Base-by-base conservation (phyloP, 2,113 vertebrate species). In the Cyphomyrus plagiostoma region DNA sequence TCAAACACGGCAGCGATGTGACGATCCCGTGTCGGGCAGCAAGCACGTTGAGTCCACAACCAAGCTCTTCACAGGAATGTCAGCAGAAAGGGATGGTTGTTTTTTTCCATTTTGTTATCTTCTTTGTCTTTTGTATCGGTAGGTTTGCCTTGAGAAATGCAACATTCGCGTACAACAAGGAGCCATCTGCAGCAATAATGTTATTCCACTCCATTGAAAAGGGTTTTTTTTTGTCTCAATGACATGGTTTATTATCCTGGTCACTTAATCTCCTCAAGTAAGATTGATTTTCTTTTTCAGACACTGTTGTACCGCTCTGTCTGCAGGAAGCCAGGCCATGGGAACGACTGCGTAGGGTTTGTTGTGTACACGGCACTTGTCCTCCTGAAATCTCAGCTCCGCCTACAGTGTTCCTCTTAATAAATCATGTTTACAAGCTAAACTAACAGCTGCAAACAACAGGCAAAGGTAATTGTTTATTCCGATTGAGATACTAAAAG, bases 251-350 rank as follows among this genome's bases (percentile, higher is more conserved):
- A 93, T 95, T 94, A 94, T 95, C 93, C 93, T 93, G 93, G 94
- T 94, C 94, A 94, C 93, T 94, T 94, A 93, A 95, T 95, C 94
- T 93, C 93, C 93, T 94, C 93, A 93, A 94, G 94, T 94, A 94
- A 95, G 95, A 95, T 93, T 94, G 93, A 95, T 95, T 94, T 93
- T 93, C 92, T 93, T 90, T 94, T 95, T 94, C 93, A 94, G 89
- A 90, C 92, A 83, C 92, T 19, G 92, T 93, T 92, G 89, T 92
- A 93, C 91, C 62, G 92, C 92, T 90, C 93, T 91, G 94, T 94
- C 91, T 90, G 90, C 91, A 93, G 86, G 92, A 21, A 56, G 88
- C 89, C 88, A 88, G 94, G 91, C 93, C 94, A 93, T 95, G 94
- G 94, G 94, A 94, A 95, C 92, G 91, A 91, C 92, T 87, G 91